phyloP scores from a whole-genome alignment of 2,113 vertebrate species.

The Choloepus hoffmanni region DNA sequence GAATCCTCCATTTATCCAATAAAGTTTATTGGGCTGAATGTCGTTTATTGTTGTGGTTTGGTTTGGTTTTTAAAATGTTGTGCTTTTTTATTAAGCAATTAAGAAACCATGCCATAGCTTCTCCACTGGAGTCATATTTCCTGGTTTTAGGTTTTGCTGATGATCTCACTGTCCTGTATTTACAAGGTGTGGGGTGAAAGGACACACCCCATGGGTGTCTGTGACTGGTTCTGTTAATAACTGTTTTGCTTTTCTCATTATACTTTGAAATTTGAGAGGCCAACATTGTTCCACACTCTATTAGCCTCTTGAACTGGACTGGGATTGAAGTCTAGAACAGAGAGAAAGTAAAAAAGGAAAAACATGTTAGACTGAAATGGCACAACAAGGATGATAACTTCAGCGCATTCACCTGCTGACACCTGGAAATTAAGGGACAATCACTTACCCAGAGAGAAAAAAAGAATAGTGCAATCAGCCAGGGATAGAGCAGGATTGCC shows the following conservation, averaged over 20 bases:
- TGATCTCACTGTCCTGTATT: background rate
- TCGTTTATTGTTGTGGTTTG: background rate
- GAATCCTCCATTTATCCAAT: background rate
- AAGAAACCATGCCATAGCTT: background rate
- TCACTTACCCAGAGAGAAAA: background rate
- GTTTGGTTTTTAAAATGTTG: background rate
- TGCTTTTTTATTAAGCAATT: background rate
- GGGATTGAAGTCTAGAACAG: conserved; percentile 38
- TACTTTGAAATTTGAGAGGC: conserved; percentile 62
- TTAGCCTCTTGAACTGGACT: conserved; percentile 54
- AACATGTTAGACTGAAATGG: conserved; percentile 36
- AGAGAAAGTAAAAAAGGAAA: conserved; percentile 38
- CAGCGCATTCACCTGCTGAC: background rate
- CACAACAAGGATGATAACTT: conserved; percentile 16
- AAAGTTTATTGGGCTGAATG: background rate
- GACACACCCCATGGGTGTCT: background rate
- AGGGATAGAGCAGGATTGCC: background rate
- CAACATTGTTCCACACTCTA: conserved; percentile 2
- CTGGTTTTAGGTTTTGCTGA: background rate
- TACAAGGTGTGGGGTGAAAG: background rate
- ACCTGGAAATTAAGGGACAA: conserved; percentile 25
- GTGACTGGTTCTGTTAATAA: conserved; percentile 46
- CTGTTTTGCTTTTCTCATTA: conserved; percentile 65
- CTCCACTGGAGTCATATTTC: background rate
- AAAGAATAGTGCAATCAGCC: background rate